These are phyloP conservation scores for Sarcophaga rosellei DNA, from an alignment of 2,888 invertebrate species.

Conservation along the genomic window DNA sequence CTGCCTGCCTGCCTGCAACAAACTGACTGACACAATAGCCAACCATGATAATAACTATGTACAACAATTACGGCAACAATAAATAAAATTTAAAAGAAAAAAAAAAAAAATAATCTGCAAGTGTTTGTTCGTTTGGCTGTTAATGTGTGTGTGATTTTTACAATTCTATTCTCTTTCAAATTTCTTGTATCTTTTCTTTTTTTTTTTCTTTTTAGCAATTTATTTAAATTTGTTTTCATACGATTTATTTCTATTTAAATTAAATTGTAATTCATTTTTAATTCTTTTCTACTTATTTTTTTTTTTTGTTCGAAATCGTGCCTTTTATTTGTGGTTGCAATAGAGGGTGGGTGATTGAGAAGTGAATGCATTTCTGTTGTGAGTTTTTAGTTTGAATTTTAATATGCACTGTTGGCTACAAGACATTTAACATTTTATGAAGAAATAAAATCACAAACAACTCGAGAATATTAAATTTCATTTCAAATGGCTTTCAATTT, in stretches of 20 bases:
- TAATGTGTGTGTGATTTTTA: constrained; percentile 3
- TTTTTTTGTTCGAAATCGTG: background rate
- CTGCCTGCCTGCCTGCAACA: background rate
- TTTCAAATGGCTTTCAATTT: constrained; percentile 6
- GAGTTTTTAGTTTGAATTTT: constrained; percentile 39
- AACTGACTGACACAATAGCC: background rate
- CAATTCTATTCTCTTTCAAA: background rate
- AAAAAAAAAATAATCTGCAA: no score
- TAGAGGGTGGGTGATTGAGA: background rate
- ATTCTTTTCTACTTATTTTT: no score
- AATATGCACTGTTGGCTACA: constrained; percentile 60
- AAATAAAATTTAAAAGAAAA: background rate
- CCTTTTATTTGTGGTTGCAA: constrained; percentile 19
- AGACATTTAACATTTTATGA: constrained; percentile 69
- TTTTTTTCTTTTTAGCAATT: background rate
- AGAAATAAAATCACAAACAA: constrained; percentile 67
- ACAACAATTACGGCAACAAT: constrained; percentile 35
- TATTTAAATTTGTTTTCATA: background rate
- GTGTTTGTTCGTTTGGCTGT: background rate
- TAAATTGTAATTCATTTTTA: constrained; percentile 49
- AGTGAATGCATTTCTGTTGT: constrained; percentile 27
- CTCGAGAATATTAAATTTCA: constrained; percentile 63
- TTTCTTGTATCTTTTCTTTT: background rate
- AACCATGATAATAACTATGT: constrained; percentile 5
- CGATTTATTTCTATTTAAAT: constrained; percentile 47